These are phyloP conservation scores for Diuraphis noxia DNA, from an alignment of 1,140 invertebrate genomes.

Conservation along the genomic window DNA sequence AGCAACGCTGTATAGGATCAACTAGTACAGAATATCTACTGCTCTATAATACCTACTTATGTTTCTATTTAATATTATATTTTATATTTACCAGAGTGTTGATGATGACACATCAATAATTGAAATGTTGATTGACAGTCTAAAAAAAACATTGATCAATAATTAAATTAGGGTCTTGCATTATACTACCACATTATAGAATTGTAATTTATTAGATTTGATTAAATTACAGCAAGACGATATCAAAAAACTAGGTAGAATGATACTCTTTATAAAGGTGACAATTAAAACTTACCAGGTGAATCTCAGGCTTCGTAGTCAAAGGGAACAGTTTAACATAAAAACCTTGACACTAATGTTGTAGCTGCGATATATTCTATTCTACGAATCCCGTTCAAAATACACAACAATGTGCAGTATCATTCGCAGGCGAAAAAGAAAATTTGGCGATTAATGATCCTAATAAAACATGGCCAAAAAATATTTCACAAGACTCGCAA, in stretches of 20 bases:
- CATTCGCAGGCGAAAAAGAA: not conserved
- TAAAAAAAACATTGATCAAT: not conserved
- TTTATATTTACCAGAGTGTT: constrained; percentile 42
- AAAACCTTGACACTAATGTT: constrained; percentile 51
- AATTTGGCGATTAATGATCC: not conserved
- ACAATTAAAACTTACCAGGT: constrained; percentile 13
- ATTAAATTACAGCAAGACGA: not conserved
- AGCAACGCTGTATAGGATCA: too few species aligned
- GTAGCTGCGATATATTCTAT: not conserved
- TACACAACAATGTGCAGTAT: not conserved
- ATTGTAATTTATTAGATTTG: not conserved
- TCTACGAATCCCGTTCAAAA: not conserved
- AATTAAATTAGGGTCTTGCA: not conserved
- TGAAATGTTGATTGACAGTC: constrained; percentile 29
- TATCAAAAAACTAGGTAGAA: not conserved
- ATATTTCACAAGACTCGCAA: not conserved
- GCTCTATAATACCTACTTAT: not conserved
- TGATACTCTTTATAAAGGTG: not conserved
- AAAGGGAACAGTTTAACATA: not conserved
- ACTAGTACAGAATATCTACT: not conserved
- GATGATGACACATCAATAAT: constrained; percentile 50
- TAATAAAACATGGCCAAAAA: not conserved
- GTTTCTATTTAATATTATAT: not conserved
- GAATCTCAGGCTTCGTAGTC: not conserved
- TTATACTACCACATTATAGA: not conserved